phyloP scores from a whole-genome alignment of 1,140 invertebrate genomes.

The Halictus rubicundus region DNA sequence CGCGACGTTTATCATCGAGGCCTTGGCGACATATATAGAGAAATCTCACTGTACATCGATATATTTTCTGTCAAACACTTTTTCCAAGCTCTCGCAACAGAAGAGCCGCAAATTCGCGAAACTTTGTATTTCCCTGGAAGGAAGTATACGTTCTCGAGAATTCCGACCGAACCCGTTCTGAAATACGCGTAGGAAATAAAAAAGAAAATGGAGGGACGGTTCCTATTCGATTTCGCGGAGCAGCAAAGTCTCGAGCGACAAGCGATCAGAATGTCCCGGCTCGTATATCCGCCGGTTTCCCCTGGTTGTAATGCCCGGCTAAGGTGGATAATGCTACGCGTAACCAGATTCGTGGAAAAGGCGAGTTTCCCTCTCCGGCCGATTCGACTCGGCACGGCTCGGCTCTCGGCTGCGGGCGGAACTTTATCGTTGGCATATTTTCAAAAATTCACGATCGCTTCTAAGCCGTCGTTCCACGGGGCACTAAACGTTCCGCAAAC shows the following conservation, averaged over 20 bases:
- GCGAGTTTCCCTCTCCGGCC: conserved; percentile 22
- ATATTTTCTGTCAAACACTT: too few species aligned
- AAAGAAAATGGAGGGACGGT: too few species aligned
- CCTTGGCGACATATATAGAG: too few species aligned
- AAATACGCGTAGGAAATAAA: background rate
- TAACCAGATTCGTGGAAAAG: conserved; percentile 32
- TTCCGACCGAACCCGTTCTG: background rate
- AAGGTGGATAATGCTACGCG: conserved; percentile 37
- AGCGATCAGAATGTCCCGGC: background rate
- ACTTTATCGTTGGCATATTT: conserved; percentile 61
- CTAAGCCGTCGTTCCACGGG: conserved; percentile 54
- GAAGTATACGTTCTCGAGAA: too few species aligned
- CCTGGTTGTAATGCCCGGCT: background rate
- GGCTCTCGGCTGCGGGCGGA: background rate
- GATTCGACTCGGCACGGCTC: too few species aligned
- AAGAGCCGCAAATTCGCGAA: too few species aligned
- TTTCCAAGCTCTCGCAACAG: too few species aligned
- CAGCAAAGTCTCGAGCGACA: conserved; percentile 28
- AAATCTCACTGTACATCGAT: too few species aligned
- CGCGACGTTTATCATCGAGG: too few species aligned
- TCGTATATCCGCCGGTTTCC: conserved; percentile 5
- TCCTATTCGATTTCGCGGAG: conserved; percentile 22
- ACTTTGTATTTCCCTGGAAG: too few species aligned
- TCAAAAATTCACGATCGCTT: conserved; percentile 60
- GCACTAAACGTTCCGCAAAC: conserved; percentile 60